Evolutionary conservation across 2,797 vertebrate species (phyloP).

Genomic region (Epinephelus awoara): DNA sequence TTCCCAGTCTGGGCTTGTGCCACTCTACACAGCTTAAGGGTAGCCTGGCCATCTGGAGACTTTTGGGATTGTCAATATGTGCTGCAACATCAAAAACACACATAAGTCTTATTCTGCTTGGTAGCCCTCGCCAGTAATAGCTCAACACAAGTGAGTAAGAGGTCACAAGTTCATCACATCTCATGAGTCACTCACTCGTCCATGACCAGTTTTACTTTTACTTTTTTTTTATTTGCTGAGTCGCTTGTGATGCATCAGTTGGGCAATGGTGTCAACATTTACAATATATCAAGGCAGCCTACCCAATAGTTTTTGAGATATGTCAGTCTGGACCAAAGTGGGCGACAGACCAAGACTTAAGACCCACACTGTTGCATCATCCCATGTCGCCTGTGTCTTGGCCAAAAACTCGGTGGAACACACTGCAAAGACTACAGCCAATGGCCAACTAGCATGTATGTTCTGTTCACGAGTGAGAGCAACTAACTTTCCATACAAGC

Average conservation of each 20-base stretch:
- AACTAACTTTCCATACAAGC: too few relatives aligned
- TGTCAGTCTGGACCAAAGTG: too few relatives aligned
- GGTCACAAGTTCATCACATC: background rate
- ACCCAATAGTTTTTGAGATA: too few relatives aligned
- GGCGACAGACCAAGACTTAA: too few relatives aligned
- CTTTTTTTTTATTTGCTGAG: background rate
- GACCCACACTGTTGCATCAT: too few relatives aligned
- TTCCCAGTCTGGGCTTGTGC: slow-evolving; percentile 1
- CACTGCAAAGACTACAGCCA: too few relatives aligned
- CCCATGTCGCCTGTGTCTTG: too few relatives aligned
- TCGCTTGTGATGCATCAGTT: background rate
- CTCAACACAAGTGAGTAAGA: background rate
- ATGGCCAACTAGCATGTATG: too few relatives aligned
- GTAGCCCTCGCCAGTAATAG: background rate
- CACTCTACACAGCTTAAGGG: slow-evolving; percentile 4
- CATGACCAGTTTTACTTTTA: background rate
- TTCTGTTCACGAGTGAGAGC: too few relatives aligned
- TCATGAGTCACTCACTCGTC: background rate
- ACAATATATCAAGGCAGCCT: too few relatives aligned
- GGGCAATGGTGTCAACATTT: background rate
- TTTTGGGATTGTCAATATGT: background rate
- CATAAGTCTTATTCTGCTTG: background rate
- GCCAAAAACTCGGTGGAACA: too few relatives aligned
- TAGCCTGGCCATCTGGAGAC: slow-evolving; percentile 19
- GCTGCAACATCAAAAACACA: slow-evolving; percentile 7